Conservation (phyloP, 1,140 invertebrate species). For the Bombus turneri region DNA sequence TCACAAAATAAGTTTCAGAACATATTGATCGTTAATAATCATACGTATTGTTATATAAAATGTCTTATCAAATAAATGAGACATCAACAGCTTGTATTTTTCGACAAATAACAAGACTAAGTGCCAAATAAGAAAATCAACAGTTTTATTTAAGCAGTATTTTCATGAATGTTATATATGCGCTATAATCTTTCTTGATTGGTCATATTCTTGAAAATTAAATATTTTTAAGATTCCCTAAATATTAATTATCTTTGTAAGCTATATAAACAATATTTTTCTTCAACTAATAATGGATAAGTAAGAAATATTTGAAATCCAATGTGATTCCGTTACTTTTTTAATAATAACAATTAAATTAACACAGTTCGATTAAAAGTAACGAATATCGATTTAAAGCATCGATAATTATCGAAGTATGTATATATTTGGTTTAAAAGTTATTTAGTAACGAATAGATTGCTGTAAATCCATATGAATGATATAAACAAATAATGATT, state of each 20-base stretch:
- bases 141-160: constrained; percentile 38
- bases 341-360: not conserved
- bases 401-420: constrained; percentile 29
- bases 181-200: constrained; percentile 70
- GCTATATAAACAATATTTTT: not conserved
- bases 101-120: constrained; percentile 39
- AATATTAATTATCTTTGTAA: not conserved
- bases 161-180: not conserved
- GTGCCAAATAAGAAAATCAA: constrained; percentile 50
- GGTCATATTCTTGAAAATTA: not conserved
- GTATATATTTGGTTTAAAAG: constrained; percentile 1
- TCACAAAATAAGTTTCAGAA: constrained; percentile 15
- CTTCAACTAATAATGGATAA: not conserved
- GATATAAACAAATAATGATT: not conserved
- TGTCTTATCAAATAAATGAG: constrained; percentile 25
- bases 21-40: constrained; percentile 36
- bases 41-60: constrained; percentile 36
- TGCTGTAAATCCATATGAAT: too few species aligned
- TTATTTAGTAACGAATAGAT: too few species aligned
- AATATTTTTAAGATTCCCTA: constrained; percentile 74
- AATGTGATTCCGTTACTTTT: not conserved
- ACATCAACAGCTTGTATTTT: constrained; percentile 48
- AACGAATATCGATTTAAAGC: not conserved
- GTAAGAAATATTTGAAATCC: not conserved
- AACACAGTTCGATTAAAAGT: not conserved